Evolutionary conservation across 2,113 vertebrate species (phyloP).

Genomic region (Rhadina sibilatrix): DNA sequence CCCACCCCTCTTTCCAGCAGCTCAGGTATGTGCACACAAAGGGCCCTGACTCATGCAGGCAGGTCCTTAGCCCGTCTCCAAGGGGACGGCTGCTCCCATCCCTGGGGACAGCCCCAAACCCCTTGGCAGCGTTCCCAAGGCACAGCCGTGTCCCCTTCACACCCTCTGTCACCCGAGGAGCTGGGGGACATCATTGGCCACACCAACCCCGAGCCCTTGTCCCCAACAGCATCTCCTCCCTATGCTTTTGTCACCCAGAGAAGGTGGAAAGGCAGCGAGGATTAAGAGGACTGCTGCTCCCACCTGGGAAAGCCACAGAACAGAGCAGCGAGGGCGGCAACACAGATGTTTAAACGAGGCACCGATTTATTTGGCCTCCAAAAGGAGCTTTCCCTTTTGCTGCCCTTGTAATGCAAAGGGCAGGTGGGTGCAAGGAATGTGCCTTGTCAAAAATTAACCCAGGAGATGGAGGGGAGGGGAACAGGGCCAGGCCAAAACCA

Average conservation of each 20-base stretch:
- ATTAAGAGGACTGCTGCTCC: not conserved
- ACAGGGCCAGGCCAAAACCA: not conserved
- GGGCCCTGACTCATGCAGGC: not conserved
- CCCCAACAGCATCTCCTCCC: not conserved
- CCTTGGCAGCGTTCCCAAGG: not conserved
- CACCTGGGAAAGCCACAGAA: fast-evolving
- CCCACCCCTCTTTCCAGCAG: not conserved
- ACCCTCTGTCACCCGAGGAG: not conserved
- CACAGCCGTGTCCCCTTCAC: fast-evolving
- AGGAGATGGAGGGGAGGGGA: not conserved
- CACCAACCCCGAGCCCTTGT: fast-evolving
- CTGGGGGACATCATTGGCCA: not conserved
- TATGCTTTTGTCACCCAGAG: not conserved
- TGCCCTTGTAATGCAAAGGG: not conserved
- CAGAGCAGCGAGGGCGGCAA: not conserved
- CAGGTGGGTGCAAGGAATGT: not conserved
- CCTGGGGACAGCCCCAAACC: not conserved
- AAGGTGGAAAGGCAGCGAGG: not conserved
- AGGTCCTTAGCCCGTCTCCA: not conserved
- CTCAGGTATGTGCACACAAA: conserved; percentile 51
- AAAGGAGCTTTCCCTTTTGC: not conserved
- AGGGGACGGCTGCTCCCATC: not conserved
- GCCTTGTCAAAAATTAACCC: conserved; percentile 43
- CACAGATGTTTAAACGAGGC: fast-evolving
- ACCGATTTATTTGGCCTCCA: not conserved